Evolutionary conservation across 2,113 vertebrate genomes (phyloP).

Genomic region (Diphyllodes magnificus): DNA sequence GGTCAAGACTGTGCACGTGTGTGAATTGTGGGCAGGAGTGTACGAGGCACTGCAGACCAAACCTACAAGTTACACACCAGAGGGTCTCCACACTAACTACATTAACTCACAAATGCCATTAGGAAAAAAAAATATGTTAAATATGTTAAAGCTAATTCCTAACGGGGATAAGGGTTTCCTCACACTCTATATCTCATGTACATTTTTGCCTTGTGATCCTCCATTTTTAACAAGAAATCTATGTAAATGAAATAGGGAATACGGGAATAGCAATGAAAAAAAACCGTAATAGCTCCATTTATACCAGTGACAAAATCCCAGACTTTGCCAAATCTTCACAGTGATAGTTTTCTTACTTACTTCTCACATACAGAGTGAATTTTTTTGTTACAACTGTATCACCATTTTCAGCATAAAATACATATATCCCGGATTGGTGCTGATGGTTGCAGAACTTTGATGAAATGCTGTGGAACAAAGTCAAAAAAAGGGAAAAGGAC

Average conservation of each 20-base stretch:
- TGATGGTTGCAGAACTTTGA: conserved; percentile 72
- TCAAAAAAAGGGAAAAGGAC: neutral
- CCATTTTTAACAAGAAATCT: neutral
- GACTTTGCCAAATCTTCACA: neutral
- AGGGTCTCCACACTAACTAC: neutral
- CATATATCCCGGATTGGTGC: conserved; percentile 79
- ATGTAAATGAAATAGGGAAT: neutral
- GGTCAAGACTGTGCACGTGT: fast-evolving
- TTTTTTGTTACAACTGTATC: conserved; percentile 66
- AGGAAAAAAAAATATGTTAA: neutral
- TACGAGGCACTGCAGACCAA: neutral
- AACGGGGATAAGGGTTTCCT: neutral
- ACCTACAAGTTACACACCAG: neutral
- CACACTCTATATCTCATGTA: neutral
- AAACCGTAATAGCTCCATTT: neutral
- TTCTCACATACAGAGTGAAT: conserved; percentile 79
- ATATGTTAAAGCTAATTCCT: neutral
- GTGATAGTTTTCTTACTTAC: conserved; percentile 71
- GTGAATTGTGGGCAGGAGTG: fast-evolving
- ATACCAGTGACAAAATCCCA: neutral
- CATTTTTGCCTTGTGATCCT: neutral
- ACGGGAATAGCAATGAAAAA: neutral
- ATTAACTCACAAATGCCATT: neutral
- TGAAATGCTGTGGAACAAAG: conserved; percentile 72
- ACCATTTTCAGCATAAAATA: conserved; percentile 81